Evolutionary conservation across 2,797 vertebrate species (phyloP), one percentile per base, ranked within the genome.

Genomic region (Tokudaia muenninki): DNA sequence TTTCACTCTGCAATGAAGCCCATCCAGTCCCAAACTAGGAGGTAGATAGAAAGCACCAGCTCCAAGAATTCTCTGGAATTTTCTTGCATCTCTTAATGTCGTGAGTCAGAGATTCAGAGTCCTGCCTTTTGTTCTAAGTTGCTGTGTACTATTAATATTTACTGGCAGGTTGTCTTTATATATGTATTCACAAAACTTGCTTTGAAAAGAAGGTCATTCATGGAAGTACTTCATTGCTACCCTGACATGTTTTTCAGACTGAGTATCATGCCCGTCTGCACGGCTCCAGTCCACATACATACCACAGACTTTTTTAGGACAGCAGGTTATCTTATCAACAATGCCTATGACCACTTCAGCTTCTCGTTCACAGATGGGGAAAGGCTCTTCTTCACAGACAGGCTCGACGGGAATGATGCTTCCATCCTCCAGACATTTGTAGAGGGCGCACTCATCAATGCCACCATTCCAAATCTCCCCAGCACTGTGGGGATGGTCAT

Each of bases 391-490:
- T 21, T 94, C 98, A 97, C 99, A 99, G 61, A 99, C 99, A 31
- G 99, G 99, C 90, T 99, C 99, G 63, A 99, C 96, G 13, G 99
- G 98, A 95, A 99, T 98, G 96, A 99, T 98, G 29, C 99, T 99
- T 96, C 99, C 99, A 90, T 99, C 99, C 98, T 99, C 99, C 98
- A 99, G 97, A 95, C 99, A 99, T 92, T 97, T 98, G 93, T 99
- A 99, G 92, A 99, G 98, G 92, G 99, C 99, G 87, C 99, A 99
- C 84, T 99, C 98, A 41, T 99, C 99, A 70, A 96, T 41, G 52
- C 99, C 99, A 72, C 99, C 99, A 92, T 99, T 99, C 99, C 99
- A 99, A 97, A 99, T 98, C 97, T 99, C 99, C 29, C 99, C 99
- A 17, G 99, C 98, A 79, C 99, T 98, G 19, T 91, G 99, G 0